Evolutionary conservation across 2,797 vertebrate species (phyloP).

Genomic region (Nannoperca australis): DNA sequence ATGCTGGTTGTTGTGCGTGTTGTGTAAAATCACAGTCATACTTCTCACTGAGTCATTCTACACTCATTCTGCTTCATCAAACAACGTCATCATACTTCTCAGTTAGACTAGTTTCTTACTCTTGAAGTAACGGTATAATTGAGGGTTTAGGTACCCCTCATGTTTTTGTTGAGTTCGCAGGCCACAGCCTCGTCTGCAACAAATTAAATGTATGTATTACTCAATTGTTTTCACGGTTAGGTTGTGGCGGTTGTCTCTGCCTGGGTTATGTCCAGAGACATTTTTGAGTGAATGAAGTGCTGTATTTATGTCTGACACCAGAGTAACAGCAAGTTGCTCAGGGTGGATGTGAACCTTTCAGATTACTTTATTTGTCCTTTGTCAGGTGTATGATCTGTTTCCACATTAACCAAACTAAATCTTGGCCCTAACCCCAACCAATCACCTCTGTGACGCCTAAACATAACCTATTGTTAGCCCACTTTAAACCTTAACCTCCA

Average conservation of each 20-base stretch:
- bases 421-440: background rate
- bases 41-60: constrained; percentile 24
- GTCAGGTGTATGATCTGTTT: background rate
- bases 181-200: background rate
- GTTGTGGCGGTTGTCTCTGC: background rate
- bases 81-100: constrained; percentile 7
- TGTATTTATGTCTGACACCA: background rate
- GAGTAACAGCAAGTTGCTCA: background rate
- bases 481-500: background rate
- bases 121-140: background rate
- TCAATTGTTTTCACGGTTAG: background rate
- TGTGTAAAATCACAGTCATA: constrained; percentile 7
- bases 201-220: background rate
- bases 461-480: background rate
- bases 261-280: too few species aligned
- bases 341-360: background rate
- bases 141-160: background rate
- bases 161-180: background rate
- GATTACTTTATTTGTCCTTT: background rate
- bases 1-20: background rate
- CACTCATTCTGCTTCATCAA: constrained; percentile 7
- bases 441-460: constrained; percentile 8
- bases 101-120: background rate
- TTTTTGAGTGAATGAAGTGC: background rate
- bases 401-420: background rate